Base-by-base conservation (phyloP, 2,888 invertebrate genomes). In the Petrolisthes cinctipes region DNA sequence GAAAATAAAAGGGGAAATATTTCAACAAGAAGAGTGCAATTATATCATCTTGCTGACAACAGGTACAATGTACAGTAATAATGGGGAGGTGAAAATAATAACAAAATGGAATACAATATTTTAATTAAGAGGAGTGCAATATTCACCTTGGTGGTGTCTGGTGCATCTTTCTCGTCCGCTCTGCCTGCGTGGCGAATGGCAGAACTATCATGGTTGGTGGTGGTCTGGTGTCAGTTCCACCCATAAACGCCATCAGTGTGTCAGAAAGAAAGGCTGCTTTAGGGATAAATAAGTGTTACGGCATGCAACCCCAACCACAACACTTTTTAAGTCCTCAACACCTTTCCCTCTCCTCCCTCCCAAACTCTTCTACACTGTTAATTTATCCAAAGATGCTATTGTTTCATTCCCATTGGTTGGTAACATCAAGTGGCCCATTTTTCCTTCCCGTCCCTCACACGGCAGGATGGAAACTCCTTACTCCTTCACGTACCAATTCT, bases 81-180 rank as follows among this genome's bases (percentile, higher is more conserved):
- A 61, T 78, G 23, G 78, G 78, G n/a, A 84, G 66, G 20, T 66
- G 4, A 68, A 66, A 11, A 61, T 61, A 66, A 84, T 17, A 76
- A 76, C 54, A 53, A 61, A 78, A 84, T 73, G 56, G 37, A 23
- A 84, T 66, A 82, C 14, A 14, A 83, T 83, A 71, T 84, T 56
- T 84, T 76, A 37, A 37, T 37, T 37, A 84, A 84, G 23, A 84
- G 20, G 76, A 80, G 81, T 57, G 83, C n/a, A 83, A 86, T 86
- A 86, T 86, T 86, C 83, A 86, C 86, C 86, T 86, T 86, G 82
- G 53, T 82, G 82, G 78, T 82, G 86, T 86, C 86, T 82, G 82
- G 75, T 82, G 73, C 79, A 61, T 80, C 82, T 86, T 86, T 82
- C 82, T 82, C 82, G 71, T 82, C 82, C 76, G 82, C 86, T 86